Evolutionary conservation across 2,113 vertebrate species (phyloP).

Genomic region (Lipophrys pholis): DNA sequence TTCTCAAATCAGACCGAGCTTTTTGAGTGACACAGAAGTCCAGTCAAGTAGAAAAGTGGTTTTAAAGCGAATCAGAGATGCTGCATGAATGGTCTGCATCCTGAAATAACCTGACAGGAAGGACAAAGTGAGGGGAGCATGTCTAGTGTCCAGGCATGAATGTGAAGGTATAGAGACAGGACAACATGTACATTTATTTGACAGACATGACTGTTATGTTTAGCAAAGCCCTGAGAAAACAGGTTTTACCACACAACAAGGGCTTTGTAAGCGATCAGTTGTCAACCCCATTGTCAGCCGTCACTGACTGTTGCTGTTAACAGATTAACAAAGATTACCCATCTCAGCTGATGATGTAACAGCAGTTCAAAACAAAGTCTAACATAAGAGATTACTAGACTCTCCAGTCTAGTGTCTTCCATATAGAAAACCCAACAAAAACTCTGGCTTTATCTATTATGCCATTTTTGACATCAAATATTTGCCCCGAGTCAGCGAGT

Average conservation of each 20-base stretch:
- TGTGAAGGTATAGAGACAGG: constrained; percentile 3
- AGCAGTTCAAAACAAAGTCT: not conserved
- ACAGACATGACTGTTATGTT: constrained; percentile 22
- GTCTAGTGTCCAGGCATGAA: not conserved
- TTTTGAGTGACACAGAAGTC: constrained; percentile 16
- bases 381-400: too few species aligned
- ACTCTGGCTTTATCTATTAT: not conserved
- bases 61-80: constrained; percentile 49
- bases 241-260: not conserved
- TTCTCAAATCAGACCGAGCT: constrained; percentile 32
- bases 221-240: constrained; percentile 1
- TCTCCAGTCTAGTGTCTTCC: not conserved
- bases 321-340: not conserved
- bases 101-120: constrained; percentile 57
- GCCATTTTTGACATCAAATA: not conserved
- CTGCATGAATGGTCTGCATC: constrained; percentile 30
- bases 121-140: too few species aligned
- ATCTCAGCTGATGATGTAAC: not conserved
- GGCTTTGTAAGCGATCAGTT: not conserved
- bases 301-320: not conserved
- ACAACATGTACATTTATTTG: constrained; percentile 15
- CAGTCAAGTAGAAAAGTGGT: constrained; percentile 66
- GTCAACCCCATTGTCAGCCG: not conserved
- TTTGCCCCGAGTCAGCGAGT: not conserved
- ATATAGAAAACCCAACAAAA: not conserved